Conservation (phyloP, 92 coral and sea anemone genomes). For the Parazoanthus atlanticus region DNA sequence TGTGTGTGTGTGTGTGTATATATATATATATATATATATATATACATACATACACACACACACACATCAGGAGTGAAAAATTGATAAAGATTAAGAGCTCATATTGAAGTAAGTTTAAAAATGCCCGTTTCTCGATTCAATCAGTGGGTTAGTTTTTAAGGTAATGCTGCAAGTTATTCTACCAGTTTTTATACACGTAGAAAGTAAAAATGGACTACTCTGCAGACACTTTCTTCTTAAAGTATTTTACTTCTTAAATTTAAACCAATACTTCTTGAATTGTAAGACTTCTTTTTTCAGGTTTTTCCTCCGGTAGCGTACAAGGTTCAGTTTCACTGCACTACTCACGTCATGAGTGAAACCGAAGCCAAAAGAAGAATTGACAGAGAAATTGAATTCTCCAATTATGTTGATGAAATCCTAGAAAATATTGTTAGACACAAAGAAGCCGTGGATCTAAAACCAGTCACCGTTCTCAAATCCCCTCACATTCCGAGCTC, state of each 20-base stretch:
- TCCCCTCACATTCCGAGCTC: slow-evolving; percentile 57
- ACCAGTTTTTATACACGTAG: too few species aligned
- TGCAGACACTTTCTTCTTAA: too few species aligned
- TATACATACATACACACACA: too few species aligned
- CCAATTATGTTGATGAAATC: slow-evolving; percentile 60
- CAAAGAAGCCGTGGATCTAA: slow-evolving; percentile 57
- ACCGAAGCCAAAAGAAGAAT: slow-evolving; percentile 54
- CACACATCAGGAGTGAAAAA: too few species aligned
- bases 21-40: too few species aligned
- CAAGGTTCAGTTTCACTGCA: slow-evolving; percentile 59
- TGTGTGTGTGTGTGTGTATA: too few species aligned
- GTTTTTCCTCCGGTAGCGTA: slow-evolving; percentile 69
- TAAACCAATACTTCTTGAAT: not conserved
- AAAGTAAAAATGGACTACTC: too few species aligned
- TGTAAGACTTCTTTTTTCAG: slow-evolving; percentile 43
- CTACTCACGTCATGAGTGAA: slow-evolving; percentile 61
- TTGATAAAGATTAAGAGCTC: too few species aligned
- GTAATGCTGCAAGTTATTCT: too few species aligned
- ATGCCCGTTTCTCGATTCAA: too few species aligned
- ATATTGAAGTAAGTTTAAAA: too few species aligned
- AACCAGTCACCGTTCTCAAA: slow-evolving; percentile 61
- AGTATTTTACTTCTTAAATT: not conserved
- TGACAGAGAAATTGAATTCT: slow-evolving; percentile 63
- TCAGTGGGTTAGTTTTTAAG: too few species aligned
- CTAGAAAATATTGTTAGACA: slow-evolving; percentile 56